Evolutionary conservation across 2,113 vertebrate genomes (phyloP).

Genomic region (Hystrix brachyura): DNA sequence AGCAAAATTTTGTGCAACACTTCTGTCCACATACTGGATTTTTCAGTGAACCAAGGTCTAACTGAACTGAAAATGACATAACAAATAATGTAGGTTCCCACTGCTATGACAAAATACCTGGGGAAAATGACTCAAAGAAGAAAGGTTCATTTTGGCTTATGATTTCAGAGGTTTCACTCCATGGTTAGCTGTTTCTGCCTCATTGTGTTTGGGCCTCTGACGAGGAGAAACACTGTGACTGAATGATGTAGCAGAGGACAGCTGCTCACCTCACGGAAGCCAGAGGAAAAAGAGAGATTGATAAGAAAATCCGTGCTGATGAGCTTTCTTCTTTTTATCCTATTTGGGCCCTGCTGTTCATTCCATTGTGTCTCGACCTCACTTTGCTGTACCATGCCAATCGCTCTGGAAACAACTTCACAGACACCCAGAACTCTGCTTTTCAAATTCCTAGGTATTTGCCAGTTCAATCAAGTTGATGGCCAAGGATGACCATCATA

Average conservation of each 20-base stretch:
- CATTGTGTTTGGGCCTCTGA: not conserved
- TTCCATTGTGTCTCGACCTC: not conserved
- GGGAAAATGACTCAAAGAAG: not conserved
- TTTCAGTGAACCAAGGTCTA: no score
- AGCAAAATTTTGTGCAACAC: no score
- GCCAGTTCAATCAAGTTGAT: not conserved
- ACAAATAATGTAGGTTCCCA: not conserved
- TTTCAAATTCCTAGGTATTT: not conserved
- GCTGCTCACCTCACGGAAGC: not conserved
- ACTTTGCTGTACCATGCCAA: not conserved
- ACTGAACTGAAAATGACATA: not conserved
- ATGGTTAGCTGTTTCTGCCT: not conserved
- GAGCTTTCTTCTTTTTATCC: not conserved
- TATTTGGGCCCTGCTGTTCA: not conserved
- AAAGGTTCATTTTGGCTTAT: not conserved
- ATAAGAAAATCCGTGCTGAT: not conserved
- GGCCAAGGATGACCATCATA: not conserved
- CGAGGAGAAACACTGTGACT: not conserved
- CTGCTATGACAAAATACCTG: not conserved
- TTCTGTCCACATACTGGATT: no score
- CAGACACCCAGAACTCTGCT: not conserved
- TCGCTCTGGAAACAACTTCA: not conserved
- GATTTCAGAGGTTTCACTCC: not conserved
- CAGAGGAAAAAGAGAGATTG: not conserved
- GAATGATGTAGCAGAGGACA: not conserved